Conservation (phyloP, 2,113 vertebrate species). For the Campylomormyrus tamandua region DNA sequence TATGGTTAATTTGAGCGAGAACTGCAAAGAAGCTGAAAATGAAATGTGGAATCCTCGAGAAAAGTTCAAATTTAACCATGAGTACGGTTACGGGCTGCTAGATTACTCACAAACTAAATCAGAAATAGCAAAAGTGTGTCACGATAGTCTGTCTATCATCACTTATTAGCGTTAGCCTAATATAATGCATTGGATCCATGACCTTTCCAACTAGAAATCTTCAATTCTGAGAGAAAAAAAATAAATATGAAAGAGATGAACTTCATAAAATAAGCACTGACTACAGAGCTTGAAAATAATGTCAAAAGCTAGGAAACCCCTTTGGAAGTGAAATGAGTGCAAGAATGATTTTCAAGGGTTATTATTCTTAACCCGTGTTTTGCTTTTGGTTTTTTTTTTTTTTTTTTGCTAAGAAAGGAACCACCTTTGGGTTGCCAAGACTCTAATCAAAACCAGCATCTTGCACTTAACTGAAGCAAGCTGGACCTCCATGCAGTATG, state of each 20-base stretch:
- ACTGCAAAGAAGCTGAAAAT: background rate
- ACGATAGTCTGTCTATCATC: background rate
- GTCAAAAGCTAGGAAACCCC: conserved; percentile 28
- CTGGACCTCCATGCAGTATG: conserved; percentile 45
- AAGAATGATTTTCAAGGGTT: conserved; percentile 37
- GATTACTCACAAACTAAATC: conserved; percentile 2
- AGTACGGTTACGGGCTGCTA: background rate
- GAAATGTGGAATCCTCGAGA: background rate
- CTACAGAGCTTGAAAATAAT: conserved; percentile 1
- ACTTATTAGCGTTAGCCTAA: background rate
- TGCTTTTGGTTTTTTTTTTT: conserved; percentile 30
- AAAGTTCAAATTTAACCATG: background rate
- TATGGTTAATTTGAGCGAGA: background rate
- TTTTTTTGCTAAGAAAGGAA: conserved; percentile 44
- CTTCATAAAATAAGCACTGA: conserved; percentile 14
- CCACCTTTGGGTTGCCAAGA: conserved; percentile 44
- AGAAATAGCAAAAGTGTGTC: background rate
- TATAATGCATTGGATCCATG: background rate
- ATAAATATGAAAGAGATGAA: conserved; percentile 24
- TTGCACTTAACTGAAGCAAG: conserved; percentile 43
- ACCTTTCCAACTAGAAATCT: background rate
- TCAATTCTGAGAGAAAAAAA: conserved; percentile 7
- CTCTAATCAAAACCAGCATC: conserved; percentile 44
- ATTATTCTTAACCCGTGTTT: conserved; percentile 44
- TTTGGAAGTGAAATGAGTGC: conserved; percentile 35